phyloP scores from a whole-genome alignment of 2,888 invertebrate species.

The Drosophila vallismaia region DNA sequence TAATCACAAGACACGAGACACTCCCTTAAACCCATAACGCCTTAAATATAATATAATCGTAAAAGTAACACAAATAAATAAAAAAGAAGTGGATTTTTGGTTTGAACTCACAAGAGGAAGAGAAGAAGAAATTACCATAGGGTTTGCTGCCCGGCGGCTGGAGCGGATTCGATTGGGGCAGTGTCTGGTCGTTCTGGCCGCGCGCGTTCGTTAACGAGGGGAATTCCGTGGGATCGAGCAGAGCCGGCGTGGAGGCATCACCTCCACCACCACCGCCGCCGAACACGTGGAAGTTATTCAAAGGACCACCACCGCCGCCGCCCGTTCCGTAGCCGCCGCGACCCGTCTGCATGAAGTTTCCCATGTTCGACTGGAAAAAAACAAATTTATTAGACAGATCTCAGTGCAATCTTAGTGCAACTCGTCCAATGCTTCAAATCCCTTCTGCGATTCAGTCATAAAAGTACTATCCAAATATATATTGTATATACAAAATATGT shows the following conservation, averaged over 20 bases:
- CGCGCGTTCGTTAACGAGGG: conserved; percentile 94
- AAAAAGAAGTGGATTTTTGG: conserved; percentile 71
- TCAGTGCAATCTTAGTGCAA: neutral
- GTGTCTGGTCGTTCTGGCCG: conserved; percentile 91
- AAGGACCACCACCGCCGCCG: conserved; percentile 86
- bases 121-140: conserved; percentile 89
- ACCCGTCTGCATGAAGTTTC: conserved; percentile 86
- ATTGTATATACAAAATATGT: neutral
- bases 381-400: neutral
- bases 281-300: conserved; percentile 92
- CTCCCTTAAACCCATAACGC: neutral
- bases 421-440: neutral
- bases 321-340: conserved; percentile 86
- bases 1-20: conserved; percentile 3
- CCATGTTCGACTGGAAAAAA: conserved; percentile 86
- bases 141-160: conserved; percentile 96
- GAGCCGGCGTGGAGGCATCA: conserved; percentile 90
- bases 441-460: neutral
- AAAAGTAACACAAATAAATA: conserved; percentile 64
- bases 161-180: conserved; percentile 92
- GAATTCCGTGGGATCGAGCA: conserved; percentile 96
- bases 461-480: neutral
- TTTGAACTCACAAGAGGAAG: conserved; percentile 84
- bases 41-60: conserved; percentile 37
- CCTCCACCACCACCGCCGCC: conserved; percentile 87